Evolutionary conservation across 2,888 invertebrate genomes (phyloP).

Genomic region (Tetragonula carbonaria): DNA sequence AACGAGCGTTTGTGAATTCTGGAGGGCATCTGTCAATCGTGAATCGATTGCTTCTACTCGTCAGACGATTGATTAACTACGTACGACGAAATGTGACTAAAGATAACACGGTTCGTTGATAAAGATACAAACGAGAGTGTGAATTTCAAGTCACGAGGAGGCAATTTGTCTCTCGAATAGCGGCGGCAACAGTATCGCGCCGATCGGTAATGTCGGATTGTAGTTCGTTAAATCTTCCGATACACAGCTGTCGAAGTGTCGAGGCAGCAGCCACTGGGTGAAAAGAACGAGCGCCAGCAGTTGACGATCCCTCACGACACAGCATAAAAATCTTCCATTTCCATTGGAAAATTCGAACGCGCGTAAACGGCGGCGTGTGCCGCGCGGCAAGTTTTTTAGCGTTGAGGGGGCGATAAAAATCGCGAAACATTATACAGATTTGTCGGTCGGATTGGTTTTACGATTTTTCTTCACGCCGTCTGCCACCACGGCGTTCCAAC

Average conservation of each 20-base stretch:
- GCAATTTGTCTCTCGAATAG: background rate
- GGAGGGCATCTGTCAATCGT: too few species aligned
- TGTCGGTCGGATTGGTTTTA: constrained; percentile 83
- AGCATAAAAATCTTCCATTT: constrained; percentile 73
- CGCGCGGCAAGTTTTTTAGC: background rate
- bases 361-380: constrained; percentile 61
- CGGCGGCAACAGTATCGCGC: background rate
- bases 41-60: too few species aligned
- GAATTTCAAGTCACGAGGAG: too few species aligned
- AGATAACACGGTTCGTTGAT: too few species aligned
- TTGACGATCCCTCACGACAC: constrained; percentile 59
- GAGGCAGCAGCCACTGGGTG: constrained; percentile 14
- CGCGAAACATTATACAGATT: constrained; percentile 83
- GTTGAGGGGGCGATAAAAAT: constrained; percentile 79
- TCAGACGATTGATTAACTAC: too few species aligned
- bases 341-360: constrained; percentile 69
- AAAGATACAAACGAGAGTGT: too few species aligned
- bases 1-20: too few species aligned
- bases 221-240: constrained; percentile 42
- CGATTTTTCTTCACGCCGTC: constrained; percentile 80
- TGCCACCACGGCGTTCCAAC: constrained; percentile 22
- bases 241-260: constrained; percentile 40
- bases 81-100: too few species aligned
- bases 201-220: background rate
- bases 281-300: constrained; percentile 16